Base-by-base conservation (phyloP, 2,113 vertebrate species). In the Myxocyprinus asiaticus region DNA sequence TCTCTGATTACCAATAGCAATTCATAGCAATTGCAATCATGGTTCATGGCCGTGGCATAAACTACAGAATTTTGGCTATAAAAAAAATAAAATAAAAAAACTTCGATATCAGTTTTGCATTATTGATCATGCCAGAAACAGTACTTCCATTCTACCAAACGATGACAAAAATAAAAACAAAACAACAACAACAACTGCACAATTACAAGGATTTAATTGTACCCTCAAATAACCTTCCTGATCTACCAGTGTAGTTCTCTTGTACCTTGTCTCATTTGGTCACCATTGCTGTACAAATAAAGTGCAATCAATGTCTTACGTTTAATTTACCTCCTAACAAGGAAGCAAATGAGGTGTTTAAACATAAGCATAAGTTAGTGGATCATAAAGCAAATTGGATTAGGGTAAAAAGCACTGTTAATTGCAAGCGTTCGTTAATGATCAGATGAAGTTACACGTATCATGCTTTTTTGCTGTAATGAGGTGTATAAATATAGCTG, bases 331-430 rank as follows among this genome's bases (percentile, higher is more conserved):
- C 89, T 89, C 85, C 87, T 90, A 92, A 92, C 91, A 91, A 90
- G 91, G 87, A 91, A 86, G 84, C 82, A 89, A 92, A 91, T 89
- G 90, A 88, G 75, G 85, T 90, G 87, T 87, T 92, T 85, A 85
- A 87, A 86, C 88, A 90, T 89, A 87, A 88, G 85, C 87, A 89
- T 89, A 89, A 88, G 87, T 91, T 89, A 90, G 88, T 89, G 90
- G 90, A 87, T 91, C 86, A 90, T 92, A 90, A 92, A 93, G 86
- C 88, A 92, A 90, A 94, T 92, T 93, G 89, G 89, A 92, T 91
- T 87, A 90, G 85, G 88, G 87, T 86, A 87, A 87, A 90, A 89
- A 88, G 87, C 86, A 86, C 81, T 90, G 90, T 92, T 93, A 91
- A 91, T 91, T 89, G 87, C 81, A 74, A 66, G 78, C 67, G 86